Percentiles rank a stretch among this genome's conserved stretches.
Evolutionary conservation across 2,113 vertebrate genomes (phyloP).

Genomic region (Pycnonotus jocosus): DNA sequence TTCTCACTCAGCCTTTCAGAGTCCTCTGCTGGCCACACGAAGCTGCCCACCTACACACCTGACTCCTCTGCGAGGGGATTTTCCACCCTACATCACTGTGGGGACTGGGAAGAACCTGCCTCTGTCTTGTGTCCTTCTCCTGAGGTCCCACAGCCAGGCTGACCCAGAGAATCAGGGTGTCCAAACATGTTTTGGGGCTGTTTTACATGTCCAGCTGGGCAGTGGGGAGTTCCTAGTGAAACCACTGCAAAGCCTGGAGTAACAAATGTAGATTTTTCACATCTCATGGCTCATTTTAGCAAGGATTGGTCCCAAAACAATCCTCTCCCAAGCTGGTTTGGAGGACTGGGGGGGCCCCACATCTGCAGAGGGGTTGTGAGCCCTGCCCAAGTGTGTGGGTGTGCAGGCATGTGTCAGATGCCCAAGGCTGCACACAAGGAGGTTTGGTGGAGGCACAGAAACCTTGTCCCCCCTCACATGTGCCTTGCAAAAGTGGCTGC

Average conservation of each 20-base stretch:
- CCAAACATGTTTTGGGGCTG: neutral
- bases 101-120: neutral
- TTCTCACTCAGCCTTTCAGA: neutral
- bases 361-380: neutral
- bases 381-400: rapidly evolving
- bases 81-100: neutral
- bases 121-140: neutral
- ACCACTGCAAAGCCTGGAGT: neutral
- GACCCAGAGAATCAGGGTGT: no score
- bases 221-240: neutral
- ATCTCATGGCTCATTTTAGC: neutral
- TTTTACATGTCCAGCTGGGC: neutral
- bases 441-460: neutral
- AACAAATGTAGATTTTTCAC: neutral
- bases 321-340: neutral
- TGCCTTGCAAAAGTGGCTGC: neutral
- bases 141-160: neutral
- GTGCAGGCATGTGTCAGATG: rapidly evolving
- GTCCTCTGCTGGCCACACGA: neutral
- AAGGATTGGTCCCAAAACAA: neutral
- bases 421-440: neutral
- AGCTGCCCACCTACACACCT: neutral
- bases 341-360: neutral
- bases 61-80: neutral
- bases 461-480: neutral